Percentiles rank a stretch among this genome's conserved stretches.
Conservation (phyloP, 2,113 vertebrate species). For the Malurus cyaneus region DNA sequence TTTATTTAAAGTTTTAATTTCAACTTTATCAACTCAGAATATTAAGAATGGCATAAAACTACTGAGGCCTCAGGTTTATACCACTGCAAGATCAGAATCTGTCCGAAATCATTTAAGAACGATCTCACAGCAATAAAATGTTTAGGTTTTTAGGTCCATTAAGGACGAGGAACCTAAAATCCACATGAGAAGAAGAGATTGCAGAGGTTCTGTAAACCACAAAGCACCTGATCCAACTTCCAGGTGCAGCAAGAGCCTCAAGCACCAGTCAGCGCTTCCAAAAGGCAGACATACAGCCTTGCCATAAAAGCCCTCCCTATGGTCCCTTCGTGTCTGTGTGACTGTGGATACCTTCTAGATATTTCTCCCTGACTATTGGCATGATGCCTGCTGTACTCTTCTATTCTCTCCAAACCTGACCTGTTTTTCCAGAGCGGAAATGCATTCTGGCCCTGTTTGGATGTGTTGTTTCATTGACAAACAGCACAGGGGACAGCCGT, state of each 20-base stretch:
- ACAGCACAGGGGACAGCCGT: constrained; percentile 62
- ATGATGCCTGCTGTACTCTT: neutral
- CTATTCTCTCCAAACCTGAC: neutral
- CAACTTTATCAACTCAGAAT: neutral
- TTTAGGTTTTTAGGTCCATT: neutral
- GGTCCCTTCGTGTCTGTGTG: neutral
- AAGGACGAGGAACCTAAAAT: neutral
- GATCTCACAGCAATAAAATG: neutral
- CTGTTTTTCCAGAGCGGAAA: constrained; percentile 70
- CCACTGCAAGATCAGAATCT: neutral
- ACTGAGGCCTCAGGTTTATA: neutral
- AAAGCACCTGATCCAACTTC: neutral
- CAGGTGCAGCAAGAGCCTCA: neutral
- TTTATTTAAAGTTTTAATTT: neutral
- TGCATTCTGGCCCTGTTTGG: constrained; percentile 69
- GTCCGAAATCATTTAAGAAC: neutral
- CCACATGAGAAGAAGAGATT: neutral
- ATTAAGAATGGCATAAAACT: neutral
- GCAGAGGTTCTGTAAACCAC: neutral
- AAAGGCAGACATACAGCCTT: neutral
- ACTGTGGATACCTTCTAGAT: neutral
- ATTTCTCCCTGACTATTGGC: accelerated
- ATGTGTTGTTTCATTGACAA: constrained; percentile 75
- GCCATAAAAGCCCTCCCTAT: neutral
- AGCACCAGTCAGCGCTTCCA: neutral